Base-by-base conservation (phyloP, 2,113 vertebrate genomes). In the Oryzias curvinotus region DNA sequence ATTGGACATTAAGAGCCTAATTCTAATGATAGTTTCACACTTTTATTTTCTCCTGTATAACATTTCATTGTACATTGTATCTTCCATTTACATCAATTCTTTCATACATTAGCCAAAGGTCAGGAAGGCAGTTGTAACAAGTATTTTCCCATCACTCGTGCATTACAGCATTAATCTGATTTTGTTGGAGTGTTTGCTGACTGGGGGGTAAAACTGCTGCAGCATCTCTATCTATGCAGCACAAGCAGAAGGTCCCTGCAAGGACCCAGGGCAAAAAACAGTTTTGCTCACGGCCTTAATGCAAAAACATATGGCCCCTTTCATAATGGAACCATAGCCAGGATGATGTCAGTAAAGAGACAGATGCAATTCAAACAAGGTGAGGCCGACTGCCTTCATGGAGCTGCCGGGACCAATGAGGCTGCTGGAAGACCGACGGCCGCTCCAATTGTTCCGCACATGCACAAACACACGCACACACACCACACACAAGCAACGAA, bases 321-420 rank as follows among this genome's bases (percentile, higher is more conserved):
- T 18, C 57, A 21, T 18, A 43, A 36, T 73, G 65, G 54, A 63
- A 78, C 52, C 67, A 60, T 51, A 66, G 57, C 30, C 14, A 62
- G 28, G 5, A 57, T 82, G 75, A 83, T 13, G 76, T 64, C 62
- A 78, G 4, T 21, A n/a, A 52, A 55, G 56, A 61, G 51, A 65
- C 74, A 21, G 10, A 28, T 65, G 48, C 64, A 72, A 59, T 65
- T 48, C 64, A 72, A 59, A 78, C 47, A 26, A 36, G 17, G n/a
- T 3, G 58, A 15, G 19, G 7, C 56, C 23, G 14, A 62, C 75
- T 78, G 71, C 83, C 70, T 87, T 75, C 76, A 67, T 61, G 71
- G 47, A 62, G 52, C 47, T 61, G 66, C 71, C 57, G 6, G 62
- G 45, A 28, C 28, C 45, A 66, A 15, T 45, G 56, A 67, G 53